Conservation (phyloP, 2,888 invertebrate genomes). For the Pharmacophagus antenor region DNA sequence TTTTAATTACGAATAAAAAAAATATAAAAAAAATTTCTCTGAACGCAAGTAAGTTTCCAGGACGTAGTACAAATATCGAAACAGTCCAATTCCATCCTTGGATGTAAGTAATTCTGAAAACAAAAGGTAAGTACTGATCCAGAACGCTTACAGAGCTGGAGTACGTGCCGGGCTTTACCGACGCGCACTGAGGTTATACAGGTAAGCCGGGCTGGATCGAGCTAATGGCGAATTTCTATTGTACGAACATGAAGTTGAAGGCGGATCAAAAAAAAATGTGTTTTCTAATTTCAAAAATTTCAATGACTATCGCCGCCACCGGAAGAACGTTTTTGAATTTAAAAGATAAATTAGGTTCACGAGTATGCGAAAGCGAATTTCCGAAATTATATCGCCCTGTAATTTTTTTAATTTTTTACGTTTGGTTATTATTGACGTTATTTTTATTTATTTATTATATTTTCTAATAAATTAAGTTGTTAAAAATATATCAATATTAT, state of each 20-base stretch:
- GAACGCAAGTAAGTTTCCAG: not conserved
- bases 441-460: no score
- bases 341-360: no score
- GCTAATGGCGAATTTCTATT: slow-evolving; percentile 35
- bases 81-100: not conserved
- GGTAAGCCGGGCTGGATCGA: slow-evolving; percentile 37
- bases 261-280: not conserved
- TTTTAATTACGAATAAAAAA: no score
- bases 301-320: not conserved
- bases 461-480: no score
- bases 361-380: no score
- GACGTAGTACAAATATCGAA: not conserved
- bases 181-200: slow-evolving; percentile 33
- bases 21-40: no score
- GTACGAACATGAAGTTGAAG: not conserved
- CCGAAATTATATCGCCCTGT: no score
- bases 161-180: slow-evolving; percentile 37
- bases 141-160: slow-evolving; percentile 32
- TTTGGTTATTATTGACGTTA: no score
- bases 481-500: no score
- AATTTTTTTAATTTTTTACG: no score
- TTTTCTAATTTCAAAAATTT: not conserved
- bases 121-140: slow-evolving; percentile 38
- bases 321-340: no score
- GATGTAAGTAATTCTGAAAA: slow-evolving; percentile 33